Percentiles rank a stretch among this genome's conserved stretches.
Evolutionary conservation across 2,797 vertebrate genomes (phyloP).

Genomic region (Acipenser ruthenus): DNA sequence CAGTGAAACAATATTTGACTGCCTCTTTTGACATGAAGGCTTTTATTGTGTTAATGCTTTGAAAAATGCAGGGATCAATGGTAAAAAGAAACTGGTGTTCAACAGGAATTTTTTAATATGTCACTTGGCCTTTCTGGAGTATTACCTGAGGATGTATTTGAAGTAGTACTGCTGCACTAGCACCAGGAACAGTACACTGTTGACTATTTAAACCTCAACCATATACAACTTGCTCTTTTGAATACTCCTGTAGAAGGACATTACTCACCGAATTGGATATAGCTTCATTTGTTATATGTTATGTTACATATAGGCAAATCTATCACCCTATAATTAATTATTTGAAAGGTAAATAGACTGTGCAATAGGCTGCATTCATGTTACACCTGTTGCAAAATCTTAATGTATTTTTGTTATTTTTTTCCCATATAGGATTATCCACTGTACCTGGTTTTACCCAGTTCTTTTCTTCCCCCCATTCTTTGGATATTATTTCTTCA

Average conservation of each 20-base stretch:
- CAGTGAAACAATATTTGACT: background rate
- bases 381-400: background rate
- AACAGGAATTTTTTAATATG: background rate
- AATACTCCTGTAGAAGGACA: no score
- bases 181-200: no score
- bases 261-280: background rate
- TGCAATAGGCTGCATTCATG: no score
- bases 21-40: background rate
- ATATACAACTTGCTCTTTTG: no score
- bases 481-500: constrained; percentile 82
- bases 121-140: no score
- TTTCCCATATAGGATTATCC: constrained; percentile 69
- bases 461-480: constrained; percentile 65
- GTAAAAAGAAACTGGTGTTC: background rate
- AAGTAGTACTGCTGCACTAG: no score
- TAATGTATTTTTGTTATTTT: constrained; percentile 2
- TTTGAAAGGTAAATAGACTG: no score
- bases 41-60: background rate
- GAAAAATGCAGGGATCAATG: background rate
- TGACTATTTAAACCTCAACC: no score
- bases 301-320: no score
- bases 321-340: no score
- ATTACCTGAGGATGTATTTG: no score
- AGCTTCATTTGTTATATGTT: background rate
- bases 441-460: constrained; percentile 73